Evolutionary conservation across 1,140 invertebrate genomes (phyloP).

Genomic region (Chelonus insularis): DNA sequence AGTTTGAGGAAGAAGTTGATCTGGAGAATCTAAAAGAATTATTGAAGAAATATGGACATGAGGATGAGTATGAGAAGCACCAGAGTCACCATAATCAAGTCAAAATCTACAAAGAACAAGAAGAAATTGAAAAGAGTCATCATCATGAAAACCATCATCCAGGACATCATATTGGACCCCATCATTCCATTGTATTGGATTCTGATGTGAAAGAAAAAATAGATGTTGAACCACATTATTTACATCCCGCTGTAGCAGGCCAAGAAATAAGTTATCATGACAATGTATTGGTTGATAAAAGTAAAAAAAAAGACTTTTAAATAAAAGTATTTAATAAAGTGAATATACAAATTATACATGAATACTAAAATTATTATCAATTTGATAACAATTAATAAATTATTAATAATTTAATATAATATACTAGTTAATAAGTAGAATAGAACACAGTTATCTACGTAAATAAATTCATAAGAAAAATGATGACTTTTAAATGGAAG

Average conservation of each 20-base stretch:
- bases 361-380: too few species aligned
- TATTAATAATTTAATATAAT: too few species aligned
- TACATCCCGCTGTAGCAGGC: constrained; percentile 59
- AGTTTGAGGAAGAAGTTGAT: constrained; percentile 46
- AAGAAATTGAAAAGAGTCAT: constrained; percentile 41
- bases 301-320: constrained; percentile 53
- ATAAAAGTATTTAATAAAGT: neutral
- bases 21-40: constrained; percentile 49
- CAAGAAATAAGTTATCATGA: constrained; percentile 62
- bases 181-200: constrained; percentile 55
- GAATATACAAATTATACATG: too few species aligned
- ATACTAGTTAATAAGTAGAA: too few species aligned
- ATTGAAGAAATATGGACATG: constrained; percentile 43
- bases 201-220: constrained; percentile 57
- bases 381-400: too few species aligned
- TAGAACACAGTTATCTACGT: too few species aligned
- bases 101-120: constrained; percentile 31
- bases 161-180: constrained; percentile 48
- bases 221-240: constrained; percentile 59
- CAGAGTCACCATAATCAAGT: constrained; percentile 37
- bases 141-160: constrained; percentile 31
- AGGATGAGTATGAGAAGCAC: constrained; percentile 35
- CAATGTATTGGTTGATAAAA: constrained; percentile 50
- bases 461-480: too few species aligned
- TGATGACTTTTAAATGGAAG: too few species aligned